Percentiles rank a stretch among this genome's conserved stretches.
Evolutionary conservation across 2,797 vertebrate genomes (phyloP).

Genomic region (Pipistrellus nathusii): DNA sequence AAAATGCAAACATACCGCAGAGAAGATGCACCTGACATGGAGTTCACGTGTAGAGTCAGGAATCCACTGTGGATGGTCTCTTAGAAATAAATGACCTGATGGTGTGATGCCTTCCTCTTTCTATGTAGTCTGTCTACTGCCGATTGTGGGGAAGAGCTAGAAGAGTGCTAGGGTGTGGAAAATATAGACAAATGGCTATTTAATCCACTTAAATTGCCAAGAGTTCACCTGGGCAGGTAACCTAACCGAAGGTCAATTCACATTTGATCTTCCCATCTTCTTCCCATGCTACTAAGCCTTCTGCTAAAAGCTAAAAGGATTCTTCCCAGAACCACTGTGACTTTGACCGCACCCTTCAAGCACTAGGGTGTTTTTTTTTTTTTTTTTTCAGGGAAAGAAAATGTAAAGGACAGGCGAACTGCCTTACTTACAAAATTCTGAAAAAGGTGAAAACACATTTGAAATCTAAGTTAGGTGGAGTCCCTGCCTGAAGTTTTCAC

Average conservation of each 20-base stretch:
- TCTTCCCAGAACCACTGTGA: slow-evolving; percentile 58
- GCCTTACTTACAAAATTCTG: slow-evolving; percentile 54
- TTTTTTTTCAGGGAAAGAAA: slow-evolving; percentile 46
- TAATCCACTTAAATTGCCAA: slow-evolving; percentile 10
- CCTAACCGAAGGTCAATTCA: neutral
- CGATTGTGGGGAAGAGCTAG: neutral
- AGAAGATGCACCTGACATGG: neutral
- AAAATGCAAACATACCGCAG: slow-evolving; percentile 52
- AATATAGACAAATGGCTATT: slow-evolving; percentile 48
- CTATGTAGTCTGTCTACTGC: slow-evolving; percentile 13
- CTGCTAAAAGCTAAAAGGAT: slow-evolving; percentile 36
- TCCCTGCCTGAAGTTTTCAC: slow-evolving; percentile 11
- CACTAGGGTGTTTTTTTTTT: slow-evolving; percentile 45
- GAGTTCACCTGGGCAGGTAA: slow-evolving; percentile 53
- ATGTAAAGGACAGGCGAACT: slow-evolving; percentile 1
- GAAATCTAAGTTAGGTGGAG: slow-evolving; percentile 54
- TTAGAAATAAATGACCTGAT: slow-evolving; percentile 37
- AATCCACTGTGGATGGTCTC: slow-evolving; percentile 51
- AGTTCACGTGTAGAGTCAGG: neutral
- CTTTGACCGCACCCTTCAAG: slow-evolving; percentile 40
- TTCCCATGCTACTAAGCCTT: slow-evolving; percentile 9
- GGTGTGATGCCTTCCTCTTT: slow-evolving; percentile 25
- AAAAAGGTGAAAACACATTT: slow-evolving; percentile 11
- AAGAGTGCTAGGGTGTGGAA: neutral
- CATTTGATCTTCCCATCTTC: slow-evolving; percentile 31